Evolutionary conservation across 2,113 vertebrate species (phyloP).

Genomic region (Tychaedon coryphoeus): DNA sequence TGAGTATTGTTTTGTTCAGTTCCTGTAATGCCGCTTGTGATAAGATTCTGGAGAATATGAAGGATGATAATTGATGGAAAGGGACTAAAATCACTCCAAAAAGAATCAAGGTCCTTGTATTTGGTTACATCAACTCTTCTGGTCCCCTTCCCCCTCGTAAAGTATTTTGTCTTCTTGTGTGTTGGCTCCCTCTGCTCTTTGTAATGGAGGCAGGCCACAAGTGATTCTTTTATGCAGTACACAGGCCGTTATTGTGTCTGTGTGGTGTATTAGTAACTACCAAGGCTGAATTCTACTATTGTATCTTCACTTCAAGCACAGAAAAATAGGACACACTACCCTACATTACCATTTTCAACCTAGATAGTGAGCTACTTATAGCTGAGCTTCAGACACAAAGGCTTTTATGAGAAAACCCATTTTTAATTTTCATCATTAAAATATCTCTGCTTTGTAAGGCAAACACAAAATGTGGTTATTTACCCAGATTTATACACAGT

Average conservation of each 20-base stretch:
- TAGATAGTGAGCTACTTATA: conserved; percentile 76
- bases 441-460: conserved; percentile 30
- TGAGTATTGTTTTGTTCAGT: conserved; percentile 87
- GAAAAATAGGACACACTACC: conserved; percentile 77
- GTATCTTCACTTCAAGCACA: conserved; percentile 81
- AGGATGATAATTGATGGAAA: conserved; percentile 88
- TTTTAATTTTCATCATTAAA: conserved; percentile 65
- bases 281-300: conserved; percentile 92
- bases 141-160: conserved; percentile 74
- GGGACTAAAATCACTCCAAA: conserved; percentile 73
- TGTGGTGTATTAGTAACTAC: conserved; percentile 90
- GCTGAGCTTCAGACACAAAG: conserved; percentile 58
- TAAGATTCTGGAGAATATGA: conserved; percentile 87
- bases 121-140: conserved; percentile 68
- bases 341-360: conserved; percentile 73
- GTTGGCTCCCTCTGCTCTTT: conserved; percentile 74
- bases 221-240: conserved; percentile 88
- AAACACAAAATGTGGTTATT: conserved; percentile 45
- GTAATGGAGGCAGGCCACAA: conserved; percentile 83
- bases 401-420: conserved; percentile 64
- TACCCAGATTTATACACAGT: background rate
- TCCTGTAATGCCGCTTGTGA: conserved; percentile 91
- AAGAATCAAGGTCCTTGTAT: conserved; percentile 82
- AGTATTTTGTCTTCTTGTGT: conserved; percentile 71
- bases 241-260: conserved; percentile 93